Evolutionary conservation across 2,888 invertebrate species (phyloP), one percentile per base, ranked within the genome.

Genomic region (Melinopterus prodromus): DNA sequence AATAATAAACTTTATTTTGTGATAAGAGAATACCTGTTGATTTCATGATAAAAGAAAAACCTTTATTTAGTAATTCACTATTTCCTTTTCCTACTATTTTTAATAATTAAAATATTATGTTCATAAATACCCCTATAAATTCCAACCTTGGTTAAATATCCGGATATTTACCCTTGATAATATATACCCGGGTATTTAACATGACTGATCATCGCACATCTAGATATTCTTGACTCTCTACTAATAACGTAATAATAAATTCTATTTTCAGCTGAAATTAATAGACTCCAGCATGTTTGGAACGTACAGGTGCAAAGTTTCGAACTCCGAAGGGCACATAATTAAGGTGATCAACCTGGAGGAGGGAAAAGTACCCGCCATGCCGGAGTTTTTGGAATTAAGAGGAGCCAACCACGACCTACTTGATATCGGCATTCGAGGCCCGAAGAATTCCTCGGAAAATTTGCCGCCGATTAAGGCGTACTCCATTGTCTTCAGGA

Each of bases 231-330:
- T 26, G 26, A 26, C 26, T 26, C 26, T 26, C 26, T 26, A 26
- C 26, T 26, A 26, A 26, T 26, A 26, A 26, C 3, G 26, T 53
- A 53, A 7, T 70, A 26, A 26, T 35, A 12, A n/a, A 16, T 16
- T 79, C 78, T 80, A 69, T 37, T 84, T 85, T 78, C 84, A 90
- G 89, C 82, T 90, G 4, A 84, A 85, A 71, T 85, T 90, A 75
- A 86, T 86, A 16, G 86, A 88, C 81, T 84, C 86, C 12, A 83
- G 85, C 6, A 87, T 88, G 6, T 91, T 91, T 81, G 92, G 91
- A 26, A 90, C 89, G 77, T 93, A 92, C 87, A 89, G 89, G 77
- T 93, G 93, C 85, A 89, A 88, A 72, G 92, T 91, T 0, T 86
- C 87, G 80, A 93, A 93, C 84, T 87, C 86, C 74, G 85, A 91